phyloP scores from a whole-genome alignment of 2,113 vertebrate genomes.

The Rutilus rutilus region DNA sequence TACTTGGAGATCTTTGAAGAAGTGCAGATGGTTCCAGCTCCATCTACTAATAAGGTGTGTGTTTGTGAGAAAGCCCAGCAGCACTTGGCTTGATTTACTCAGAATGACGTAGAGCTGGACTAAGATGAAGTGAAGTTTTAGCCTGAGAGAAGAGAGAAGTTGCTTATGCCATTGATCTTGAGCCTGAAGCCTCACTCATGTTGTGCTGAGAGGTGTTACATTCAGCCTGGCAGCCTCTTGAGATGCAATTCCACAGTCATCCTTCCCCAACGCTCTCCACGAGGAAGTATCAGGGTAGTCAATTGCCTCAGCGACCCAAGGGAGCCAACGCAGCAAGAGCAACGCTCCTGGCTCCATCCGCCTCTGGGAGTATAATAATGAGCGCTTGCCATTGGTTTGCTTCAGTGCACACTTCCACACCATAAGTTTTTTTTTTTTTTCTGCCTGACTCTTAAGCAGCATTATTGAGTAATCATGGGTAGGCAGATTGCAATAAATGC shows the following conservation, averaged over 20 bases:
- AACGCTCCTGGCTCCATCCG: constrained; percentile 23
- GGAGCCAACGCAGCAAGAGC: constrained; percentile 29
- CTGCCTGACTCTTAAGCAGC: constrained; percentile 7
- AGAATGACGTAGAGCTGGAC: background rate
- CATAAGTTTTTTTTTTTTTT: background rate
- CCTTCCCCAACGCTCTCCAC: background rate
- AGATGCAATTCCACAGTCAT: constrained; percentile 27
- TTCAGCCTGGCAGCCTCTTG: constrained; percentile 28
- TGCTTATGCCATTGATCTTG: constrained; percentile 23
- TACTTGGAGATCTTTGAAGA: background rate
- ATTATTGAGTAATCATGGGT: constrained; percentile 24
- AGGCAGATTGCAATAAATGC: constrained; percentile 11
- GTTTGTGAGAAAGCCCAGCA: constrained; percentile 12
- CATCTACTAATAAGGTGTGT: constrained; percentile 5
- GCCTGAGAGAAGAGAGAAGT: constrained; percentile 30
- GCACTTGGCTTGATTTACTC: constrained; percentile 8
- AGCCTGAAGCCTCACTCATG: constrained; percentile 30
- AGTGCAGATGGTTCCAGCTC: constrained; percentile 1
- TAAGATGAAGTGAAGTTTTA: constrained; percentile 31
- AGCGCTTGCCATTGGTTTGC: constrained; percentile 23
- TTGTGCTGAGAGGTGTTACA: constrained; percentile 30
- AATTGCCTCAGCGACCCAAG: background rate
- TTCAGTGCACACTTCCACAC: constrained; percentile 21
- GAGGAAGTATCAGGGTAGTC: background rate
- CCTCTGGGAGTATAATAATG: constrained; percentile 36